phyloP scores from a whole-genome alignment of 2,888 invertebrate genomes.

The Campaea margaritaria region DNA sequence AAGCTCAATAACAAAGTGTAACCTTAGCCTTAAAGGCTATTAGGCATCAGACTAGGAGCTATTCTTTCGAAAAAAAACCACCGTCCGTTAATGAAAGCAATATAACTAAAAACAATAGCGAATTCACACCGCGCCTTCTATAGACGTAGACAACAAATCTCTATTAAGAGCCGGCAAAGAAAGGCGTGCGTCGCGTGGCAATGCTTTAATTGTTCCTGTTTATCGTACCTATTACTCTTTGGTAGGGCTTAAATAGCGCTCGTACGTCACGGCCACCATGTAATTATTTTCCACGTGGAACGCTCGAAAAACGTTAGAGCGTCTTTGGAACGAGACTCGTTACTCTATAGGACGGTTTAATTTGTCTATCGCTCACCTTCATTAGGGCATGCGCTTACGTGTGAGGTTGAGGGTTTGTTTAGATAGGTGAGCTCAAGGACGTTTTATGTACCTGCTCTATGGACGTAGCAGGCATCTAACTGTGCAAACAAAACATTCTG shows the following conservation, averaged over 20 bases:
- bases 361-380: slow-evolving; percentile 70
- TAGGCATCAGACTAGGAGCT: too few relatives aligned
- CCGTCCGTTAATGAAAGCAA: slow-evolving; percentile 2
- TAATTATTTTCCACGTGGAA: slow-evolving; percentile 82
- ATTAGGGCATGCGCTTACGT: slow-evolving; percentile 54
- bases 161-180: slow-evolving; percentile 77
- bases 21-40: too few relatives aligned
- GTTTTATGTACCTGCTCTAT: too few relatives aligned
- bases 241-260: slow-evolving; percentile 79
- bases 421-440: slow-evolving; percentile 2
- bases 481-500: too few relatives aligned
- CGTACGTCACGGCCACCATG: slow-evolving; percentile 80
- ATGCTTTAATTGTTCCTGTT: slow-evolving; percentile 83
- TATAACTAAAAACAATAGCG: slow-evolving; percentile 27
- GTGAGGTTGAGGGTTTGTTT: slow-evolving; percentile 40
- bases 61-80: not conserved
- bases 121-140: slow-evolving; percentile 30
- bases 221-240: slow-evolving; percentile 81
- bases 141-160: slow-evolving; percentile 65
- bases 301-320: slow-evolving; percentile 74
- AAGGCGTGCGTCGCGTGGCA: slow-evolving; percentile 82
- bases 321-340: slow-evolving; percentile 60
- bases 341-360: slow-evolving; percentile 68
- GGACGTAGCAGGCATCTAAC: too few relatives aligned
- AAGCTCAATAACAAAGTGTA: too few relatives aligned